Percentiles rank a stretch among this genome's conserved stretches.
phyloP scores from a whole-genome alignment of 92 coral and sea anemone genomes.

The Zoanthus gigantus region DNA sequence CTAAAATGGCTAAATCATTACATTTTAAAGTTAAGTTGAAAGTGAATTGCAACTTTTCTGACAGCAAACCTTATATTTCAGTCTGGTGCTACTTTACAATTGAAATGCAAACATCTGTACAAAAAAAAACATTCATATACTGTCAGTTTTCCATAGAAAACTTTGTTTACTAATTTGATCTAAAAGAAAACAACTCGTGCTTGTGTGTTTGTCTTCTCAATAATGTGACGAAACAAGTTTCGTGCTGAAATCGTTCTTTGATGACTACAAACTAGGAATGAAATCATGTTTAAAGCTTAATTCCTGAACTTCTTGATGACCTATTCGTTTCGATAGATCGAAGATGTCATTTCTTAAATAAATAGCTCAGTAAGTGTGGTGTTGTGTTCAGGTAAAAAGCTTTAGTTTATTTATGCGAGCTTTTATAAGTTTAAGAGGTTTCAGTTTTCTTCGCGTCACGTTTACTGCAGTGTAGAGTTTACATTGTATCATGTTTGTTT shows the following conservation, averaged over 20 bases:
- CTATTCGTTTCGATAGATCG: slow-evolving; percentile 19
- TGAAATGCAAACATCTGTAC: too few relatives aligned
- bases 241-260: background rate
- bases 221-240: background rate
- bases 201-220: slow-evolving; percentile 7
- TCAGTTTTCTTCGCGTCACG: background rate
- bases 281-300: slow-evolving; percentile 5
- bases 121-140: too few relatives aligned
- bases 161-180: background rate
- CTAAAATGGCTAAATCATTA: too few relatives aligned
- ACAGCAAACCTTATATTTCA: too few relatives aligned
- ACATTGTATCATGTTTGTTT: slow-evolving; percentile 40
- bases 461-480: slow-evolving; percentile 27
- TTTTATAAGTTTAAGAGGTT: background rate
- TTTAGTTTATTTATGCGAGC: background rate
- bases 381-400: background rate
- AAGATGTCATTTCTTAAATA: slow-evolving; percentile 8
- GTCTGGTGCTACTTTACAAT: too few relatives aligned
- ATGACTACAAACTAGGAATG: background rate
- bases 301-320: background rate
- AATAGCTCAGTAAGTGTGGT: background rate
- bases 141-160: slow-evolving; percentile 1
- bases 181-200: slow-evolving; percentile 2
- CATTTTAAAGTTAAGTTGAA: too few relatives aligned
- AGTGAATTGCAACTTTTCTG: too few relatives aligned